phyloP scores from a whole-genome alignment of 2,113 vertebrate genomes.

The Hipposideros armiger region DNA sequence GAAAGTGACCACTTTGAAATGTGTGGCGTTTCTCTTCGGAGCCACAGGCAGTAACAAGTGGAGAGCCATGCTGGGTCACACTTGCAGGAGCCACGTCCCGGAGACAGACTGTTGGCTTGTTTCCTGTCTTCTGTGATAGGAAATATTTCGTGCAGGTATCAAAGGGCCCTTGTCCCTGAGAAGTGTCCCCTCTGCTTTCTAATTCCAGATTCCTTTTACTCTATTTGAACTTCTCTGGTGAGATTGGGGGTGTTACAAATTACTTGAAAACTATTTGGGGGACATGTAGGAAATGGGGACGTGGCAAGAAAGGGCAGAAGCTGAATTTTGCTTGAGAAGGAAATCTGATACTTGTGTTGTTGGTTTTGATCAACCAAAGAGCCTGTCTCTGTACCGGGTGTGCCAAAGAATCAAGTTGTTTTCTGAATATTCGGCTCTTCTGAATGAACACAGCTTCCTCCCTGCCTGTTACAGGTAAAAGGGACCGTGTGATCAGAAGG shows the following conservation, averaged over 20 bases:
- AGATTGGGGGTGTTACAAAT: background rate
- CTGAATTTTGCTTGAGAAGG: slow-evolving; percentile 8
- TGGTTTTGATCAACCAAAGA: background rate
- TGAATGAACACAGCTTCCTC: background rate
- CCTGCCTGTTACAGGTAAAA: background rate
- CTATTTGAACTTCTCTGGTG: background rate
- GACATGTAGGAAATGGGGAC: background rate
- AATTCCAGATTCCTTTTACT: background rate
- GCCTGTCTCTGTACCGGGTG: background rate
- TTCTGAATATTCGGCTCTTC: background rate
- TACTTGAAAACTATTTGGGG: background rate
- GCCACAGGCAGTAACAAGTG: background rate
- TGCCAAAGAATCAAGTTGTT: background rate
- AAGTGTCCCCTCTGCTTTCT: background rate
- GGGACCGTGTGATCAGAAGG: background rate
- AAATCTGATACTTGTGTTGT: background rate
- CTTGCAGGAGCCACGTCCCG: background rate
- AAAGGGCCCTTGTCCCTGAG: background rate
- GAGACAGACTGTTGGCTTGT: background rate
- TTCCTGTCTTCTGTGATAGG: background rate
- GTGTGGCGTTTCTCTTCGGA: background rate
- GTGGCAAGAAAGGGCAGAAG: background rate
- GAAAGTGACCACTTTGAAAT: background rate
- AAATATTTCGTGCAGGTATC: background rate
- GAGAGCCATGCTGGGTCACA: background rate